These are phyloP conservation scores for Dasysyrphus tricinctus DNA, from an alignment of 2,888 invertebrate species.

Conservation along the genomic window DNA sequence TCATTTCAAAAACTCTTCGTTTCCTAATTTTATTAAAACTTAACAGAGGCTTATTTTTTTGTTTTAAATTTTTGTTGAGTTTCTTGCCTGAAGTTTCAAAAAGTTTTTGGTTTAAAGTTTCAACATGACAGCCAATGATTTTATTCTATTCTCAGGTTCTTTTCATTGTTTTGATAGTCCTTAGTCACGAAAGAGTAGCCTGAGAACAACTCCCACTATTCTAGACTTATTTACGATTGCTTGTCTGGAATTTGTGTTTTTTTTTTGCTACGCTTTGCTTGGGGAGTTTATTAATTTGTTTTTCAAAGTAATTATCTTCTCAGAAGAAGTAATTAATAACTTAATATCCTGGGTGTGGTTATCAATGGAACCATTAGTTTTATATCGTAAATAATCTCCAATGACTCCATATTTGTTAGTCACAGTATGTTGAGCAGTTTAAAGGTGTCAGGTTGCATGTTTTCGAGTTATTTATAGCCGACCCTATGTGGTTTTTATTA, in stretches of 20 bases:
- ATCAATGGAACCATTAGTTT: constrained; percentile 31
- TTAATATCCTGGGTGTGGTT: constrained; percentile 50
- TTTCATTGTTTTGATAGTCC: constrained; percentile 56
- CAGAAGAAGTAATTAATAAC: constrained; percentile 65
- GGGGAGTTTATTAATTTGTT: constrained; percentile 62
- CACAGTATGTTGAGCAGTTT: constrained; percentile 22
- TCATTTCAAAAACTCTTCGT: constrained; percentile 49
- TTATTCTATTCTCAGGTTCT: constrained; percentile 53
- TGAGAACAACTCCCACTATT: neutral
- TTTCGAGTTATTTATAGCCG: constrained; percentile 45
- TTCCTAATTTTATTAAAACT: constrained; percentile 70
- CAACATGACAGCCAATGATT: constrained; percentile 71
- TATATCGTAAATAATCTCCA: constrained; percentile 37
- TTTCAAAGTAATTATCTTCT: constrained; percentile 54
- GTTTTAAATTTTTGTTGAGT: constrained; percentile 3
- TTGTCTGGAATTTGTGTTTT: constrained; percentile 7
- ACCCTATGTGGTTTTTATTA: neutral
- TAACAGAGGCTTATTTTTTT: constrained; percentile 17
- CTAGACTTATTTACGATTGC: constrained; percentile 21
- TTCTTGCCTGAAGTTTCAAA: constrained; percentile 55
- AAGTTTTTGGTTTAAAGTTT: constrained; percentile 70
- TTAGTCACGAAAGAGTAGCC: constrained; percentile 60
- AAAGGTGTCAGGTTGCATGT: constrained; percentile 58
- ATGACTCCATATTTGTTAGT: constrained; percentile 12
- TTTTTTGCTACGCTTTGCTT: neutral